Evolutionary conservation across 2,888 invertebrate species (phyloP).

Genomic region (Hemithea aestivaria): DNA sequence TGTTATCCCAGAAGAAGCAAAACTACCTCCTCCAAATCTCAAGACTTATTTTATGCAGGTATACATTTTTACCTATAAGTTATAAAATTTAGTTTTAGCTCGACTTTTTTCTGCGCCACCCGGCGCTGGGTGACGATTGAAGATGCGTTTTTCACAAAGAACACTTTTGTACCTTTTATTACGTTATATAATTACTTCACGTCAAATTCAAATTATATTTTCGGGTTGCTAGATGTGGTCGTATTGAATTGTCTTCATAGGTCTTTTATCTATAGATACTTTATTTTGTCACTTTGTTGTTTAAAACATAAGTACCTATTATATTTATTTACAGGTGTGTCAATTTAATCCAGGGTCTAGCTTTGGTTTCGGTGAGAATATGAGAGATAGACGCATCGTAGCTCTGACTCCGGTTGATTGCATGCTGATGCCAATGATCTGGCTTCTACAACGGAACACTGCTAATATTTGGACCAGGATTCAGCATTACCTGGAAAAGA

Average conservation of each 20-base stretch:
- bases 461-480: slow-evolving; percentile 83
- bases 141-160: too few relatives aligned
- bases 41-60: slow-evolving; percentile 69
- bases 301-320: too few relatives aligned
- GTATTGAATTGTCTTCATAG: too few relatives aligned
- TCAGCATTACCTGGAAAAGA: slow-evolving; percentile 77
- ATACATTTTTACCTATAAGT: neutral
- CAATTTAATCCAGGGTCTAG: slow-evolving; percentile 79
- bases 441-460: slow-evolving; percentile 82
- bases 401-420: slow-evolving; percentile 82
- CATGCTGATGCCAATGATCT: slow-evolving; percentile 83
- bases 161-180: too few relatives aligned
- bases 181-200: too few relatives aligned
- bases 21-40: slow-evolving; percentile 31
- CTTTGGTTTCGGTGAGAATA: slow-evolving; percentile 85
- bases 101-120: too few relatives aligned
- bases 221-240: too few relatives aligned
- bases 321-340: slow-evolving; percentile 68
- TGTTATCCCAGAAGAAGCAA: slow-evolving; percentile 27
- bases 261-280: too few relatives aligned
- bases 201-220: too few relatives aligned
- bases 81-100: too few relatives aligned
- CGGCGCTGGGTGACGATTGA: too few relatives aligned
- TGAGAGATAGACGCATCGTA: slow-evolving; percentile 82
- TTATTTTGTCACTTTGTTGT: too few relatives aligned